Conservation (phyloP, 1,140 invertebrate genomes). For the Asbolus verrucosus region DNA sequence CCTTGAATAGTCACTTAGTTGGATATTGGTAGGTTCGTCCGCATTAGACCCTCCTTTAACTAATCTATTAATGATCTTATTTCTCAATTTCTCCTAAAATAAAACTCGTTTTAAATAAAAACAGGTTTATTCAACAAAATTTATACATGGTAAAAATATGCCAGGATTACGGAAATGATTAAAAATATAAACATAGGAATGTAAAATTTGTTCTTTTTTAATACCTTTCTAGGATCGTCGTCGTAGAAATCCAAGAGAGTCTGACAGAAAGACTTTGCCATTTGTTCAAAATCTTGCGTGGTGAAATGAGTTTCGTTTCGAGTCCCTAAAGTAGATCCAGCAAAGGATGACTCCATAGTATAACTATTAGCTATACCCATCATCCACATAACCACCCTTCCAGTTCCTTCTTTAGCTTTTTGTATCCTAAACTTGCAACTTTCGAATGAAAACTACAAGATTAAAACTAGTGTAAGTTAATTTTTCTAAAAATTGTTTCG, state of each 20-base stretch:
- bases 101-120: conserved; percentile 38
- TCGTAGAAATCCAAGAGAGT: conserved; percentile 92
- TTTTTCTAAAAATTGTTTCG: conserved; percentile 1
- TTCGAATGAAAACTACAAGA: conserved; percentile 89
- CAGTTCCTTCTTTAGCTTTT: conserved; percentile 92
- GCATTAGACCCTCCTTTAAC: conserved; percentile 87
- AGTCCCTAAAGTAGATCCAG: conserved; percentile 84
- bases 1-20: conserved; percentile 88
- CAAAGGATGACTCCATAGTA: conserved; percentile 94
- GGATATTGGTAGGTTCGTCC: conserved; percentile 87
- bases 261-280: conserved; percentile 92
- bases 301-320: conserved; percentile 89
- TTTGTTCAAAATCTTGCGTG: conserved; percentile 81
- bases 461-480: not conserved
- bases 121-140: conserved; percentile 12
- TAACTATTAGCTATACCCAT: conserved; percentile 94
- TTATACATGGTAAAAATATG: conserved; percentile 13
- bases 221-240: conserved; percentile 86
- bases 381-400: conserved; percentile 92
- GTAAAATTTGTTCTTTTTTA: not conserved
- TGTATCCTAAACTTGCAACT: conserved; percentile 94
- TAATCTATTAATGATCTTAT: conserved; percentile 83
- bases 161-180: conserved; percentile 24
- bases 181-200: conserved; percentile 35
- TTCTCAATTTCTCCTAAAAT: conserved; percentile 78